Percentiles rank a stretch among this genome's conserved stretches.
phyloP scores from a whole-genome alignment of 2,113 vertebrate species.

The Tetrao urogallus region DNA sequence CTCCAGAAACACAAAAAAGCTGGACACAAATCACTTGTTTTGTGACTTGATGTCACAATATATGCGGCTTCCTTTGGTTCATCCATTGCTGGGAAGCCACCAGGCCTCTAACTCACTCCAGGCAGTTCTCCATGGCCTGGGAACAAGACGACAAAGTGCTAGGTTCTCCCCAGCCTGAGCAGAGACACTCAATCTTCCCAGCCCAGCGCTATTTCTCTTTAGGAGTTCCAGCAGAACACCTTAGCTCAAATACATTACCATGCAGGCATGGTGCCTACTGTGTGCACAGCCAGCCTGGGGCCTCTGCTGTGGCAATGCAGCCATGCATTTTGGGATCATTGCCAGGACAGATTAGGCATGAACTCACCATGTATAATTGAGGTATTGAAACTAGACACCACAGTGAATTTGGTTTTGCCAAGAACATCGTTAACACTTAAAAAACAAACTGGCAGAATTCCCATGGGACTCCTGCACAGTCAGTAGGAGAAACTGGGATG shows the following conservation, averaged over 20 bases:
- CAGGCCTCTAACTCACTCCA: not conserved
- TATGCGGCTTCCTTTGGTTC: not conserved
- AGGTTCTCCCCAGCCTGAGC: not conserved
- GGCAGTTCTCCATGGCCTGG: not conserved
- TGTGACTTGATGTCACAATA: accelerated
- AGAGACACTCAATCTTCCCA: not conserved
- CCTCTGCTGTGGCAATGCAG: not conserved
- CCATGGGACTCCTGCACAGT: not conserved
- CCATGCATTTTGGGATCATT: not conserved
- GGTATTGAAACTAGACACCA: not conserved
- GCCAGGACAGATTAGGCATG: not conserved
- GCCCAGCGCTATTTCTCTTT: not conserved
- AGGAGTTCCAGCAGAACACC: not conserved
- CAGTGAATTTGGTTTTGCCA: not conserved
- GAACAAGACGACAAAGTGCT: not conserved
- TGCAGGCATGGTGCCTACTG: not conserved
- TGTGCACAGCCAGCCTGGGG: not conserved
- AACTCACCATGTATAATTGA: not conserved
- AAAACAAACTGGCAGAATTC: not conserved
- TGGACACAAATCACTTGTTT: not conserved
- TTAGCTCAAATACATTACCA: not conserved
- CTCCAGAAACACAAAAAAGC: not conserved
- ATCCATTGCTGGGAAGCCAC: not conserved
- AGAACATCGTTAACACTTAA: not conserved
- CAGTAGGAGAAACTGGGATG: not conserved